phyloP scores from a whole-genome alignment of 1,140 invertebrate genomes.

The Drosophila asahinai region DNA sequence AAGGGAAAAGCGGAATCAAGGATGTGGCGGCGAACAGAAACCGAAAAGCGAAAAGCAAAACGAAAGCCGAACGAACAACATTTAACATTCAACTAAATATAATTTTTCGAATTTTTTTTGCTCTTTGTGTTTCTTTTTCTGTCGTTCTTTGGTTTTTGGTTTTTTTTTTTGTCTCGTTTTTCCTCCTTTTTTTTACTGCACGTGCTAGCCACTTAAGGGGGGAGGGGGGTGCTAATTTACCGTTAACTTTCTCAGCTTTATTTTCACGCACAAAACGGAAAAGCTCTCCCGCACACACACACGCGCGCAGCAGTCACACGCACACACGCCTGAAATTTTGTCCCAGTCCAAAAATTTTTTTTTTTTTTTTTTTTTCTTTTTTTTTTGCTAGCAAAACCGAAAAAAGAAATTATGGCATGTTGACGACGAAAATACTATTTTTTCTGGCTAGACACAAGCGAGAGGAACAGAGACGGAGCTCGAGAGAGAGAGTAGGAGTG shows the following conservation, averaged over 20 bases:
- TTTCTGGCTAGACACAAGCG: conserved; percentile 39
- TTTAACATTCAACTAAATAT: conserved; percentile 51
- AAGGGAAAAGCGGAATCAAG: conserved; percentile 21
- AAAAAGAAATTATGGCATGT: conserved; percentile 71
- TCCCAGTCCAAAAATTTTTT: conserved; percentile 55
- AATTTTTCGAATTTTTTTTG: conserved; percentile 20
- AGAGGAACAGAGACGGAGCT: background rate
- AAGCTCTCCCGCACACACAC: conserved; percentile 38
- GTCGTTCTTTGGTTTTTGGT: conserved; percentile 7
- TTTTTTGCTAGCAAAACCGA: conserved; percentile 67
- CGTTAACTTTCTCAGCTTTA: conserved; percentile 68
- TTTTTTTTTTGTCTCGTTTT: conserved; percentile 19
- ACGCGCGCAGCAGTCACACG: background rate
- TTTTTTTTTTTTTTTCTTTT: conserved; percentile 52
- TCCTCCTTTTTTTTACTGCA: conserved; percentile 45
- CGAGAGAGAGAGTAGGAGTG: background rate
- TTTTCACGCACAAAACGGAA: conserved; percentile 64
- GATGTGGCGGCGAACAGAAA: conserved; percentile 26
- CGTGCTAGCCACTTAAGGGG: conserved; percentile 49
- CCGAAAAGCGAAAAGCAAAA: conserved; percentile 30
- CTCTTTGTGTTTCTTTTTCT: conserved; percentile 22
- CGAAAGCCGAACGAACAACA: conserved; percentile 46
- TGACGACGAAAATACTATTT: conserved; percentile 66
- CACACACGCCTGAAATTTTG: conserved; percentile 23
- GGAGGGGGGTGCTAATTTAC: conserved; percentile 59